phyloP scores from a whole-genome alignment of 2,113 vertebrate genomes.

The Hemiprocne comata region DNA sequence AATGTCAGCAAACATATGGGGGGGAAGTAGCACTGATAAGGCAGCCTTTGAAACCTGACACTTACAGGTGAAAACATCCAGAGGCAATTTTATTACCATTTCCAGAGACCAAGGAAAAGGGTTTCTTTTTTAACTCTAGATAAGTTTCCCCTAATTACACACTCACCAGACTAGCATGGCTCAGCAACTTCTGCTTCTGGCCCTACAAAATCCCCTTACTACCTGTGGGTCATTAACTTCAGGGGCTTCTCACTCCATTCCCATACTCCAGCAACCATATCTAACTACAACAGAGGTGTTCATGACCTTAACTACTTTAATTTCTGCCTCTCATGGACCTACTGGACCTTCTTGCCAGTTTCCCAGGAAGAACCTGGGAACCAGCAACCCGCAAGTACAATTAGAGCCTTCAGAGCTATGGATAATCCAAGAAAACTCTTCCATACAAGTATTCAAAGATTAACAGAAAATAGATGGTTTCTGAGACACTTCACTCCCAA shows the following conservation, averaged over 20 bases:
- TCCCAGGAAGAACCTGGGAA: background rate
- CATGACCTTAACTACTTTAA: background rate
- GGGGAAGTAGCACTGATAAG: background rate
- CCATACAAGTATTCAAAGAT: background rate
- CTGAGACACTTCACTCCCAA: background rate
- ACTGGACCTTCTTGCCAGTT: background rate
- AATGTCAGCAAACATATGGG: background rate
- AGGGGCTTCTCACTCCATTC: background rate
- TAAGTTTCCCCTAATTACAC: background rate
- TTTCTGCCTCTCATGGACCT: background rate
- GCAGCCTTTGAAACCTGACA: background rate
- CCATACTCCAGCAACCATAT: background rate
- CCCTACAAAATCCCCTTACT: background rate
- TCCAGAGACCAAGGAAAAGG: background rate
- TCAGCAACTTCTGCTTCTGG: background rate
- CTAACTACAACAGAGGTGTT: background rate
- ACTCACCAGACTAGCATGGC: background rate
- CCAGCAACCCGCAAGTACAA: background rate
- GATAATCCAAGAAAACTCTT: background rate
- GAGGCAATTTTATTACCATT: background rate
- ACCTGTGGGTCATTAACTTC: background rate
- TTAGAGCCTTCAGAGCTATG: background rate
- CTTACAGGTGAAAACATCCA: background rate
- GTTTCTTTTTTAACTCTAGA: background rate
- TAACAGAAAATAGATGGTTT: background rate